phyloP scores from a whole-genome alignment of 2,888 invertebrate genomes.

The Nomada lathburiana region DNA sequence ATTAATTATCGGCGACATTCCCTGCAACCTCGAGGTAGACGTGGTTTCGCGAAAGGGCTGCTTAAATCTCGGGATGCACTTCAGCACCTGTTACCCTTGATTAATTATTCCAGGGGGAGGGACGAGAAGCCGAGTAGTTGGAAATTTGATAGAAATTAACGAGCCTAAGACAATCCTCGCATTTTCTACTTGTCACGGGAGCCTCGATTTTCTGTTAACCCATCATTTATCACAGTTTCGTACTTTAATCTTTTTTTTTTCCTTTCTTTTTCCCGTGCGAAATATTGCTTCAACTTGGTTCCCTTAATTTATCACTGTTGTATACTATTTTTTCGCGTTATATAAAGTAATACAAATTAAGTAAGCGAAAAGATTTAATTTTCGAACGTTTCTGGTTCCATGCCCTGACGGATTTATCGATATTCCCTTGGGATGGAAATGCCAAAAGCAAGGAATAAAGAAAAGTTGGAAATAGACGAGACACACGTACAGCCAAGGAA shows the following conservation, averaged over 20 bases:
- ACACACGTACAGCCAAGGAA: neutral
- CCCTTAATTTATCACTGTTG: too few relatives aligned
- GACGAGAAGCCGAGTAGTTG: neutral
- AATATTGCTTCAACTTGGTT: neutral
- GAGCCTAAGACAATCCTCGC: neutral
- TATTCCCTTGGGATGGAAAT: neutral
- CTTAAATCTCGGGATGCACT: slow-evolving; percentile 29
- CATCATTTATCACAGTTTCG: too few relatives aligned
- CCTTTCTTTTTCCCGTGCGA: neutral
- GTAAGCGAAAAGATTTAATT: too few relatives aligned
- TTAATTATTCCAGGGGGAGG: slow-evolving; percentile 21
- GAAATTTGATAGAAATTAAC: slow-evolving; percentile 19
- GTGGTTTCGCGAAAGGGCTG: slow-evolving; percentile 9
- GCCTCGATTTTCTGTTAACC: neutral
- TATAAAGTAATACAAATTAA: too few relatives aligned
- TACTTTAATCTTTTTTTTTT: too few relatives aligned
- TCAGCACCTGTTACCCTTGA: slow-evolving; percentile 51
- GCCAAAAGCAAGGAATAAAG: neutral
- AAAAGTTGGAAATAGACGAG: neutral
- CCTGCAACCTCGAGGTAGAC: neutral
- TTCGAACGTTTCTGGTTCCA: too few relatives aligned
- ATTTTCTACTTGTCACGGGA: neutral
- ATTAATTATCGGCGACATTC: slow-evolving; percentile 18
- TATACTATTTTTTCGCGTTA: too few relatives aligned
- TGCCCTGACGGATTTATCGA: neutral